phyloP scores from a whole-genome alignment of 30 jellyfish, hydroid and myxozoan genomes.

The Sanderia malayensis region DNA sequence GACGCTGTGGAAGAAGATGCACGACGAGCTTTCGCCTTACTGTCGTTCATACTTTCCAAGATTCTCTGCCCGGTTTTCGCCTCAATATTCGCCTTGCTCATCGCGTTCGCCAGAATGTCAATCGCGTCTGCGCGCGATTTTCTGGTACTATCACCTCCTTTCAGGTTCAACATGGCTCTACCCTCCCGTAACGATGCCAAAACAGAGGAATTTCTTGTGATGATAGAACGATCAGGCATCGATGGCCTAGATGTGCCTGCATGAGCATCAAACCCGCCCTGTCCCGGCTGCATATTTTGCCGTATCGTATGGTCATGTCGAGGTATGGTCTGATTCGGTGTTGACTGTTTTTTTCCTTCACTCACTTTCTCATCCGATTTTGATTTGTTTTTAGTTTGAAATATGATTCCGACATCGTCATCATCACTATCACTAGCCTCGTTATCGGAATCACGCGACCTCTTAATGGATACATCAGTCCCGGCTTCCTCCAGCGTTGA shows the following conservation, averaged over 20 bases:
- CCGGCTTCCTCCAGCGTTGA: conserved; percentile 8
- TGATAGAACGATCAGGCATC: conserved; percentile 66
- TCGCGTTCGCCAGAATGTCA: conserved; percentile 92
- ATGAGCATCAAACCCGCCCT: conserved; percentile 30
- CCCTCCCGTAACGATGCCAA: conserved; percentile 84
- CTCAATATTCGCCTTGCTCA: conserved; percentile 89
- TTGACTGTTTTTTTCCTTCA: conserved; percentile 36
- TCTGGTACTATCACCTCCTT: conserved; percentile 45
- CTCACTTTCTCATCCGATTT: not conserved
- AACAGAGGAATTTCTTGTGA: conserved; percentile 83
- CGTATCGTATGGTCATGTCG: not conserved
- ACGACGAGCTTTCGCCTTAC: conserved; percentile 18
- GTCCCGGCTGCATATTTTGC: not conserved
- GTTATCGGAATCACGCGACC: conserved; percentile 11
- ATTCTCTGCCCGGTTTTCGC: conserved; percentile 91
- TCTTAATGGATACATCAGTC: not conserved
- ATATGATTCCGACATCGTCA: conserved; percentile 42
- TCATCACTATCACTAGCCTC: conserved; percentile 48
- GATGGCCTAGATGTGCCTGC: conserved; percentile 8
- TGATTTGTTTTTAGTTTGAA: conserved; percentile 18
- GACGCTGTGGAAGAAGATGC: not conserved
- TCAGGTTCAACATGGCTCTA: conserved; percentile 50
- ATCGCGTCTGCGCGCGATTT: conserved; percentile 82
- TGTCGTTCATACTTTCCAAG: conserved; percentile 39
- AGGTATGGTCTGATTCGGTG: conserved; percentile 15